Base-by-base conservation (phyloP, 2,113 vertebrate genomes). In the Montifringilla adamsi region DNA sequence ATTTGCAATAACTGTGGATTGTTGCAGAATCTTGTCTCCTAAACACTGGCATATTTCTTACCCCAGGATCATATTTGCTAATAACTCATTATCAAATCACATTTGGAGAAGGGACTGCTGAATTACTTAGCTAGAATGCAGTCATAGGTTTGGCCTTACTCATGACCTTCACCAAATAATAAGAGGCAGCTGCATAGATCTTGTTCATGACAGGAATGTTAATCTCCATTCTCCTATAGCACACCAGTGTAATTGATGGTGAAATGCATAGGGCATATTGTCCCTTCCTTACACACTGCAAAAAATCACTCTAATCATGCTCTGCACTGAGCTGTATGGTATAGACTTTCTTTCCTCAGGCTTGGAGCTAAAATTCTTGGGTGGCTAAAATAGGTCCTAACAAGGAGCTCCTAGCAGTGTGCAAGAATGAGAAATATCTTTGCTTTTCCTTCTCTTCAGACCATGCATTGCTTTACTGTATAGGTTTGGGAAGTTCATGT, bases 111-210 rank as follows among this genome's bases (percentile, higher is more conserved):
- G 35, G 64, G 52, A 27, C 26, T 84, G 69, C 52, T 84, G 84
- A 63, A 84, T 81, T 96, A 53, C 85, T 94, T 52, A 47, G 39
- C 55, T 67, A 39, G 52, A 92, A 89, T 87, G 77, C 47, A 89
- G 56, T 84, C 83, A 78, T 28, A 87, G 35, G 60, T 84, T 96
- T 96, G 89, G 80, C 93, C 74, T 92, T 90, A 81, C 56, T 87
- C 31, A 4, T 82, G 93, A 97, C 95, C 93, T 94, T 96, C 84
- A 93, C 89, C 84, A 90, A 66, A 73, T 90, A 90, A 67, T 77
- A 89, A 67, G 76, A 94, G 60, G 73, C 69, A 91, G 69, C 77
- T 93, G 73, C 85, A 68, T 84, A 59, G 47, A 59, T 90, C 68
- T 92, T 88, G 76, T 87, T 60, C 69, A 43, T 74, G 91, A 92